Conservation (phyloP, 2,113 vertebrate genomes). For the Nycticebus coucang region DNA sequence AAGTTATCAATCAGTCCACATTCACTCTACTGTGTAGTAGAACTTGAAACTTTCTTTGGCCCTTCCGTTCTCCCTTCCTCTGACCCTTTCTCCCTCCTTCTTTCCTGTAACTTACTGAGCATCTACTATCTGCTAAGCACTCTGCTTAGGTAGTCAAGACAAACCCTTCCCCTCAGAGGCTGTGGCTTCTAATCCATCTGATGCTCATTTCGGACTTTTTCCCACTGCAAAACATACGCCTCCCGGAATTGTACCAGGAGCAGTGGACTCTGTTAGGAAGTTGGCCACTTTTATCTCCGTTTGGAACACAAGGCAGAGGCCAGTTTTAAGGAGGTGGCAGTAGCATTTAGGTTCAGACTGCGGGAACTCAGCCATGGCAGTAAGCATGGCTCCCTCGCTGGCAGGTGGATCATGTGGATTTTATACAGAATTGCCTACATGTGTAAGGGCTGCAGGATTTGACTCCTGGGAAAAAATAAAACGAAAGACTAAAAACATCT, state of each 20-base stretch:
- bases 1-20: background rate
- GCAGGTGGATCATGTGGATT: background rate
- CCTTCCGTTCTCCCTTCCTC: background rate
- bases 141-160: background rate
- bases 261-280: conserved; percentile 9
- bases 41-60: background rate
- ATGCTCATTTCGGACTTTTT: background rate
- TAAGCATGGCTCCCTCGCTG: background rate
- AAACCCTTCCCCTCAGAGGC: background rate
- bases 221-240: background rate
- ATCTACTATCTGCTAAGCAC: background rate
- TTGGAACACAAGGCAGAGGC: background rate
- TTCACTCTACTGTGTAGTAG: background rate
- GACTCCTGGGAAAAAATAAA: conserved; percentile 27
- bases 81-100: background rate
- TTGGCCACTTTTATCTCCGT: background rate
- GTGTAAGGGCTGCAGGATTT: conserved; percentile 38
- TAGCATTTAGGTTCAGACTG: background rate
- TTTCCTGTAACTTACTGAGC: background rate
- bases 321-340: background rate
- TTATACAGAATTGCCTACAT: conserved; percentile 6
- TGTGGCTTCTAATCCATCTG: background rate
- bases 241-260: background rate
- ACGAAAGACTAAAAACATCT: conserved; percentile 40
- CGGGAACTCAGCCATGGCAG: background rate